Conservation (phyloP, 1,140 invertebrate species). For the Papilio polytes region DNA sequence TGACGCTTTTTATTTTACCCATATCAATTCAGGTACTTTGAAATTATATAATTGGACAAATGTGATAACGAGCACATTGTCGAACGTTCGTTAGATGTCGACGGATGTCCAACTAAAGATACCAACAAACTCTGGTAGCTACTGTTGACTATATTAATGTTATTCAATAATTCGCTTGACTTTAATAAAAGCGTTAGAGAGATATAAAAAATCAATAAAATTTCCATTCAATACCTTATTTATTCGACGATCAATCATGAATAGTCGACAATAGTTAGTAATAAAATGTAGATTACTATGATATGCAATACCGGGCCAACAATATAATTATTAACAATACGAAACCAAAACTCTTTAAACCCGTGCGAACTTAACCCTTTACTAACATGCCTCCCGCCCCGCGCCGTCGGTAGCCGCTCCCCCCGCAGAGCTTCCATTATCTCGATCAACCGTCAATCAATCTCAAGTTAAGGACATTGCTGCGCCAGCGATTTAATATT, state of each 20-base stretch:
- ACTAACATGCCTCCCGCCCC: not conserved
- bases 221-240: not conserved
- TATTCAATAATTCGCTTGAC: not conserved
- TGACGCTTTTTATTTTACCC: conserved; percentile 23
- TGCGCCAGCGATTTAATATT: conserved; percentile 37
- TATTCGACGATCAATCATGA: not conserved
- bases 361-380: conserved; percentile 35
- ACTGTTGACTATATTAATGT: not conserved
- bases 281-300: not conserved
- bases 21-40: conserved; percentile 32
- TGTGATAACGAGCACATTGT: conserved; percentile 17
- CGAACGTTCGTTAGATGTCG: not conserved
- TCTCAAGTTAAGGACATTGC: conserved; percentile 59
- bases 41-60: conserved; percentile 45
- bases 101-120: too few relatives aligned
- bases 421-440: conserved; percentile 65
- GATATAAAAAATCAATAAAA: too few relatives aligned
- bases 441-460: conserved; percentile 73
- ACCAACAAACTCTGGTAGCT: not conserved
- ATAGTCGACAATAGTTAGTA: not conserved
- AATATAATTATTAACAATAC: conserved; percentile 21
- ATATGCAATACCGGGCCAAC: not conserved
- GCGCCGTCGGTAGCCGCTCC: conserved; percentile 61
- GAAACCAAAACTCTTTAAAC: not conserved
- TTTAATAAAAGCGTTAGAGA: not conserved